These are phyloP conservation scores for Musca vetustissima DNA, from an alignment of 1,140 invertebrate genomes.

Conservation along the genomic window DNA sequence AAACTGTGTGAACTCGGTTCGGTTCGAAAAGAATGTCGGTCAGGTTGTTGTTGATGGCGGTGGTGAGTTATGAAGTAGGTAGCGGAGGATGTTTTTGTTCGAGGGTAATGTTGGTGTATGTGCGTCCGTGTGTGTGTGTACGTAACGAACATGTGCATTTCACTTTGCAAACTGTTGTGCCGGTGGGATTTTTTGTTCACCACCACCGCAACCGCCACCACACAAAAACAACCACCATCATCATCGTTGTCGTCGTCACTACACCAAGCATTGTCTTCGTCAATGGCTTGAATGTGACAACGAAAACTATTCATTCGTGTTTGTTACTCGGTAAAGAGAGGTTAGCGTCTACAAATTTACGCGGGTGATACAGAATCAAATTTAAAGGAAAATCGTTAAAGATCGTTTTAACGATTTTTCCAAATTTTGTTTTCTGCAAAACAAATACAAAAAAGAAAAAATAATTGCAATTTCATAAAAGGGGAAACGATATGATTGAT, in stretches of 20 bases:
- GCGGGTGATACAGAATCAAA: conserved; percentile 15
- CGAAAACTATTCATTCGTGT: conserved; percentile 15
- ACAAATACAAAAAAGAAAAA: too few relatives aligned
- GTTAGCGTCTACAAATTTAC: not conserved
- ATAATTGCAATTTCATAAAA: too few relatives aligned
- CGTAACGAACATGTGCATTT: conserved; percentile 4
- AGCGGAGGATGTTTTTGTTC: not conserved
- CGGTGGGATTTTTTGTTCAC: not conserved
- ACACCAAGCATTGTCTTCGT: not conserved
- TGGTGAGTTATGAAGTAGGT: conserved; percentile 4
- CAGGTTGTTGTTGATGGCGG: conserved; percentile 6
- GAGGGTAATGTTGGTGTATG: too few relatives aligned
- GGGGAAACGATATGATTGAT: not conserved
- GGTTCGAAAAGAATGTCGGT: not conserved
- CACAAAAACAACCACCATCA: not conserved
- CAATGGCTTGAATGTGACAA: conserved; percentile 3
- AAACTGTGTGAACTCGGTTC: too few relatives aligned
- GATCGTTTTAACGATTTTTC: not conserved
- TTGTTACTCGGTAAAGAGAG: conserved; percentile 17
- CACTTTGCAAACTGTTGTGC: conserved; percentile 16
- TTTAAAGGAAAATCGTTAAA: not conserved
- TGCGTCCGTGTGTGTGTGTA: not conserved
- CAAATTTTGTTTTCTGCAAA: not conserved
- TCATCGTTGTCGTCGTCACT: not conserved
- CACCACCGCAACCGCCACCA: not conserved